phyloP scores from a whole-genome alignment of 2,888 invertebrate genomes.

The Colostygia pectinataria region DNA sequence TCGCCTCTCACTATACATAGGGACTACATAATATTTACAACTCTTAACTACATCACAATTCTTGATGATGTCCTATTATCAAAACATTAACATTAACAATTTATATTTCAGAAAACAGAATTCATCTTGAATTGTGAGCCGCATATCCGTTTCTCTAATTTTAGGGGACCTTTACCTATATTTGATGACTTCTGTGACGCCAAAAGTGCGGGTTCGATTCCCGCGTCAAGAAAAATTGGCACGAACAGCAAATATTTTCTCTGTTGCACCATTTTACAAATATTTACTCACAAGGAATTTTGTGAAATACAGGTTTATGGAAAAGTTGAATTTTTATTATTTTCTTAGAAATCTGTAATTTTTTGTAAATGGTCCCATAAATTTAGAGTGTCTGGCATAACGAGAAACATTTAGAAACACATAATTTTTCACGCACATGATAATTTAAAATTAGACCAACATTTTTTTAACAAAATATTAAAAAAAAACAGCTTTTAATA shows the following conservation, averaged over 20 bases:
- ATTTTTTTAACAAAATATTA: too few relatives aligned
- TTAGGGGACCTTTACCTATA: not conserved
- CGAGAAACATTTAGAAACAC: not conserved
- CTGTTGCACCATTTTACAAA: too few relatives aligned
- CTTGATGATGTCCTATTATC: constrained; percentile 17
- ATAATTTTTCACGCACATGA: constrained; percentile 6
- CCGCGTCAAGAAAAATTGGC: too few relatives aligned
- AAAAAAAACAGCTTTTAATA: too few relatives aligned
- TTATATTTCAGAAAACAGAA: constrained; percentile 11
- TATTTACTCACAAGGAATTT: not conserved
- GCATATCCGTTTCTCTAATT: not conserved
- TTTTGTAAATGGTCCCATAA: constrained; percentile 1
- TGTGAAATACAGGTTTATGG: too few relatives aligned
- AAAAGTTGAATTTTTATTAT: too few relatives aligned
- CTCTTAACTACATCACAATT: constrained; percentile 31
- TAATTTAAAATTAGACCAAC: too few relatives aligned
- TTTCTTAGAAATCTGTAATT: too few relatives aligned
- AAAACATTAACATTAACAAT: constrained; percentile 12
- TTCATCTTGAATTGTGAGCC: constrained; percentile 13
- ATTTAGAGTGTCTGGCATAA: not conserved
- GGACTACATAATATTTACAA: constrained; percentile 30
- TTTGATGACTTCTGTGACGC: too few relatives aligned
- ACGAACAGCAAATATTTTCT: too few relatives aligned
- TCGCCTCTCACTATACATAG: constrained; percentile 26
- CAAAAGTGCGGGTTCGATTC: too few relatives aligned